These are phyloP conservation scores for Rynchops niger DNA, from an alignment of 2,113 vertebrate genomes.

Conservation along the genomic window DNA sequence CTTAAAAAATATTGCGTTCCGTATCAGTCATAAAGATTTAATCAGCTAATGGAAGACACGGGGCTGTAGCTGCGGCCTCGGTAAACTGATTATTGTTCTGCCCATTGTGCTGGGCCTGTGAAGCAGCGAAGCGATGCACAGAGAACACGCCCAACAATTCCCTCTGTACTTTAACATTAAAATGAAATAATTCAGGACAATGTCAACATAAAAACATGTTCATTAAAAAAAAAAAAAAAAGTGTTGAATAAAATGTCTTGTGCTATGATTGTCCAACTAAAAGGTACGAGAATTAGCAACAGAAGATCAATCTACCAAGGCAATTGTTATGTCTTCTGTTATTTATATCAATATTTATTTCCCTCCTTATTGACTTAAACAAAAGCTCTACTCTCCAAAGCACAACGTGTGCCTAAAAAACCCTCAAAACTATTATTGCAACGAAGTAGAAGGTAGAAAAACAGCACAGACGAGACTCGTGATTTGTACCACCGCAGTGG, in stretches of 20 bases:
- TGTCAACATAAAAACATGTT: background rate
- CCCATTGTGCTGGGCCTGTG: background rate
- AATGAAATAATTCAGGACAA: background rate
- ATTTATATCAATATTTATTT: background rate
- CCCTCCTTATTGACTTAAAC: background rate
- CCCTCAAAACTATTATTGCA: background rate
- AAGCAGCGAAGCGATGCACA: background rate
- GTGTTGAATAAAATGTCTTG: background rate
- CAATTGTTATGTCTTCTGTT: background rate
- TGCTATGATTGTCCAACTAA: background rate
- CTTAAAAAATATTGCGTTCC: background rate
- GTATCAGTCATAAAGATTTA: background rate
- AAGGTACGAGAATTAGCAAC: background rate
- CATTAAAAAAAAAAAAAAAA: background rate
- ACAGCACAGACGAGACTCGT: background rate
- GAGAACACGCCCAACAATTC: background rate
- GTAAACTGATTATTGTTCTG: background rate
- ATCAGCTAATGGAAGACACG: background rate
- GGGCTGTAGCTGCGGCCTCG: background rate
- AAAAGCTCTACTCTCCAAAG: background rate
- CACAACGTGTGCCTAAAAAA: background rate
- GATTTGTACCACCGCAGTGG: background rate
- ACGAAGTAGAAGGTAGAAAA: background rate
- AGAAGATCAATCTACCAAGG: background rate
- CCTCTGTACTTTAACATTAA: background rate